A percentile compares a stretch with the other conserved stretches of the same genome.
Conservation (phyloP, 2,113 vertebrate species). For the Zapus hudsonius region DNA sequence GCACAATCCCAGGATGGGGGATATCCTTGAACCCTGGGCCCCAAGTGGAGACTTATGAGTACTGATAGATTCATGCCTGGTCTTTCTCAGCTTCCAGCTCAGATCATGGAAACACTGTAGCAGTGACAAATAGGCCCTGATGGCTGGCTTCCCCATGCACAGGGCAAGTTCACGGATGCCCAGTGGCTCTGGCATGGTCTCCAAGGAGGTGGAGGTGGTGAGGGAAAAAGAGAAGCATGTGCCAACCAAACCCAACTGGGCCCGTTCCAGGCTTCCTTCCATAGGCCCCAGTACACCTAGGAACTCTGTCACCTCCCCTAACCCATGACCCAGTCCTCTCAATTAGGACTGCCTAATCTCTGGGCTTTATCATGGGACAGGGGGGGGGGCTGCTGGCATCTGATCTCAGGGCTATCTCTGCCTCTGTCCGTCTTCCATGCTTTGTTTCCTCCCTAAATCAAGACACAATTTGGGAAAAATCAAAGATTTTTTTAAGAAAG, state of each 20-base stretch:
- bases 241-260: too few relatives aligned
- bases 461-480: background rate
- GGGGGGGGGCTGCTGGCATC: background rate
- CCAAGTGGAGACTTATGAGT: accelerated
- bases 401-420: background rate
- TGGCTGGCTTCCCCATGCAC: accelerated
- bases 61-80: accelerated
- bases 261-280: background rate
- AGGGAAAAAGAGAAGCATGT: background rate
- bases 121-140: accelerated
- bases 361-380: background rate
- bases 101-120: background rate
- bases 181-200: background rate
- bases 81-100: background rate
- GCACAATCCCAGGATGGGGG: too few relatives aligned
- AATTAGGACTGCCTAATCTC: background rate
- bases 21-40: background rate
- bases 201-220: background rate
- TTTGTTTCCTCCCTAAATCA: background rate
- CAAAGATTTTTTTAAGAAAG: background rate
- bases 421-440: background rate
- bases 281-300: background rate
- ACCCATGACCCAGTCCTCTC: accelerated
- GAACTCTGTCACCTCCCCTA: too few relatives aligned
- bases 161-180: background rate